A percentile compares a stretch with the other conserved stretches of the same genome.
These are phyloP conservation scores for Agriopis aurantiaria DNA, from an alignment of 2,888 invertebrate genomes.

Conservation along the genomic window DNA sequence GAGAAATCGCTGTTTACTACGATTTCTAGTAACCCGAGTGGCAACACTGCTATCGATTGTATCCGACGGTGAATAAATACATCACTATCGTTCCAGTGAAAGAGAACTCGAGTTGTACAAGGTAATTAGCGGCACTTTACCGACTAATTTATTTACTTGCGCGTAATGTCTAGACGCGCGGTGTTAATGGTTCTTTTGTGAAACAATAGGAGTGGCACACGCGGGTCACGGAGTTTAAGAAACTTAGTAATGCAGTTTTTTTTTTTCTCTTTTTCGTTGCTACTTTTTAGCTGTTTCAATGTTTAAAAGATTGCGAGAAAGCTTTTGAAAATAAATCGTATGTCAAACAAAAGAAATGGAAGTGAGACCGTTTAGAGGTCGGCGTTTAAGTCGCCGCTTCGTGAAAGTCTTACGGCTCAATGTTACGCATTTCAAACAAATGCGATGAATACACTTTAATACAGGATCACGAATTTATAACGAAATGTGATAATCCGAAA, in stretches of 20 bases:
- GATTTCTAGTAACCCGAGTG: constrained; percentile 8
- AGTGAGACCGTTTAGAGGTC: constrained; percentile 15
- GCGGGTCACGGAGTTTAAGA: constrained; percentile 53
- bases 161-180: constrained; percentile 71
- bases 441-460: neutral
- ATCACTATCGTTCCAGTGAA: constrained; percentile 60
- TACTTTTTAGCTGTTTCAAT: constrained; percentile 10
- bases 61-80: constrained; percentile 55
- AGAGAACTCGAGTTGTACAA: constrained; percentile 65
- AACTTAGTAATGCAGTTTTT: constrained; percentile 41
- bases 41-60: constrained; percentile 33
- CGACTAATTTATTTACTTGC: constrained; percentile 76
- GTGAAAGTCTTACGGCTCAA: constrained; percentile 4
- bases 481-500: neutral
- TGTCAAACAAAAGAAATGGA: constrained; percentile 23
- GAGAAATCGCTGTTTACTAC: constrained; percentile 19
- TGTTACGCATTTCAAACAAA: constrained; percentile 4
- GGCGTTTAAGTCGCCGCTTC: constrained; percentile 5
- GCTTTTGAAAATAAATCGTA: constrained; percentile 19
- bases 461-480: neutral
- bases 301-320: constrained; percentile 13
- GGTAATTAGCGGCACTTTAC: constrained; percentile 72
- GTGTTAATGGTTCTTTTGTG: constrained; percentile 69
- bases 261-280: constrained; percentile 8
- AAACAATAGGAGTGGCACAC: constrained; percentile 64